phyloP scores from a whole-genome alignment of 2,888 invertebrate genomes.

The Parelbella ahira region DNA sequence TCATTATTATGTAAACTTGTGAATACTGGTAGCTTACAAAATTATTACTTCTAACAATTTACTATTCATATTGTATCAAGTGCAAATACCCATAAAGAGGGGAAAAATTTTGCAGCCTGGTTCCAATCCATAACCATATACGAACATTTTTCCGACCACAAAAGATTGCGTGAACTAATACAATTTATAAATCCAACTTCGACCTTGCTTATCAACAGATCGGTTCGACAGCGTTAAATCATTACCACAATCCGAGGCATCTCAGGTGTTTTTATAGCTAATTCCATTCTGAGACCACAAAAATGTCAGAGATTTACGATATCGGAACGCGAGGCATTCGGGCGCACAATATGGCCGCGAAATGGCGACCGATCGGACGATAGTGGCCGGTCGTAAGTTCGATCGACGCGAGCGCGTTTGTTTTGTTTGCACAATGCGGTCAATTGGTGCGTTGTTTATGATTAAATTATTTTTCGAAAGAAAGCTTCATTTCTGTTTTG shows the following conservation, averaged over 20 bases:
- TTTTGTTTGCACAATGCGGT: constrained; percentile 22
- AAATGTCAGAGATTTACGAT: constrained; percentile 42
- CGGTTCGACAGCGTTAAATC: constrained; percentile 21
- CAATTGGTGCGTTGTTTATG: no score
- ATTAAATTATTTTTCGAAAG: constrained; percentile 1
- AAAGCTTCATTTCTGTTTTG: background rate
- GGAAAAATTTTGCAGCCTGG: no score
- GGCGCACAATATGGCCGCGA: constrained; percentile 33
- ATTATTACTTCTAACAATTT: no score
- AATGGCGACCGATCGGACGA: constrained; percentile 36
- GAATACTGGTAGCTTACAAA: no score
- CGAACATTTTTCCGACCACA: background rate
- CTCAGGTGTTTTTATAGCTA: constrained; percentile 26
- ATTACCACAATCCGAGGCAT: constrained; percentile 17
- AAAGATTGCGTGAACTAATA: constrained; percentile 12
- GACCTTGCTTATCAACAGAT: constrained; percentile 19
- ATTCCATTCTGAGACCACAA: constrained; percentile 32
- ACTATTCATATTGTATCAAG: no score
- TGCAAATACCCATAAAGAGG: no score
- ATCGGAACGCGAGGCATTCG: constrained; percentile 32
- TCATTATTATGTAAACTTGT: no score
- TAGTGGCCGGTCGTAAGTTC: constrained; percentile 34
- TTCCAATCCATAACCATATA: no score
- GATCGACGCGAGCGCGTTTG: constrained; percentile 24
- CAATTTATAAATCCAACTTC: constrained; percentile 9